Conservation (phyloP, 2,797 vertebrate genomes). For the Myripristis jacobus region DNA sequence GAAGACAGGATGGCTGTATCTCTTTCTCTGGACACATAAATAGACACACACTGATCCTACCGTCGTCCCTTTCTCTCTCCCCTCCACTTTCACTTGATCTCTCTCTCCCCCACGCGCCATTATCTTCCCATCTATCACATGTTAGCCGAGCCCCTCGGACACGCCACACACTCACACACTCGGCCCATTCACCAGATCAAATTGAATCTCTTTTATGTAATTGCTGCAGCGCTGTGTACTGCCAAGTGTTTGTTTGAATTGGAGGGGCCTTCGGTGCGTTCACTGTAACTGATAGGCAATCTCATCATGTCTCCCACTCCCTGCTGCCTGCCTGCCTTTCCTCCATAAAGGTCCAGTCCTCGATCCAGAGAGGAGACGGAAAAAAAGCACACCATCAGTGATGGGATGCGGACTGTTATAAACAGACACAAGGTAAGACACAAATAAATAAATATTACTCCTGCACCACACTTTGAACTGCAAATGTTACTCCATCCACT, state of each 20-base stretch:
- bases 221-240: conserved; percentile 42
- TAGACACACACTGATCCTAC: background rate
- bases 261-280: conserved; percentile 44
- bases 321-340: conserved; percentile 12
- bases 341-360: conserved; percentile 15
- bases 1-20: conserved; percentile 2
- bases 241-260: conserved; percentile 73
- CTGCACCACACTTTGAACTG: too few relatives aligned
- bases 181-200: conserved; percentile 54
- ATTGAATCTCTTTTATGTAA: conserved; percentile 51
- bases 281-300: conserved; percentile 55
- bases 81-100: conserved; percentile 7
- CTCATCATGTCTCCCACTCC: conserved; percentile 42
- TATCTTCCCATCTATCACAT: conserved; percentile 29
- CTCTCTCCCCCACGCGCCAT: conserved; percentile 2
- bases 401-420: background rate
- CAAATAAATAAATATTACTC: too few relatives aligned
- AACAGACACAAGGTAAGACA: background rate
- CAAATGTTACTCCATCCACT: too few relatives aligned
- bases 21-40: conserved; percentile 15
- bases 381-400: background rate
- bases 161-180: conserved; percentile 60
- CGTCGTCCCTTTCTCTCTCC: conserved; percentile 4
- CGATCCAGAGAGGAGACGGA: background rate
- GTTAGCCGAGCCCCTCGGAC: conserved; percentile 18